Percentiles rank a stretch among this genome's conserved stretches.
phyloP scores from a whole-genome alignment of 2,888 invertebrate genomes.

The Monopis laevigella region DNA sequence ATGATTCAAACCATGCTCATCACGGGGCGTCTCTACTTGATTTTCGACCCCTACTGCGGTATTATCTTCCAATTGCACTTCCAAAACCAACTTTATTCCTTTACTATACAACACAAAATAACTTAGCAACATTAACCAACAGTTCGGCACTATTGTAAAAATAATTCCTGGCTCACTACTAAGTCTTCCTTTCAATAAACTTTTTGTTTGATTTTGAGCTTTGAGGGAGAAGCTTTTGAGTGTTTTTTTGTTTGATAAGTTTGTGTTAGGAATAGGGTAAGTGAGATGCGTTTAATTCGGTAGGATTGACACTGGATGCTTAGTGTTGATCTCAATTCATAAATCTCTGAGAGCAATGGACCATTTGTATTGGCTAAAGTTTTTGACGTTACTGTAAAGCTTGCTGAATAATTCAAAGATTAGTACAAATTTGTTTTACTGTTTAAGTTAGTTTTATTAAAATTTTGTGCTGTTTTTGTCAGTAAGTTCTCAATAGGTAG shows the following conservation, averaged over 20 bases:
- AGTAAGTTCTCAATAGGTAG: too few species aligned
- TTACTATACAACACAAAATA: too few species aligned
- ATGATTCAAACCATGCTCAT: slow-evolving; percentile 58
- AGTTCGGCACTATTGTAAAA: slow-evolving; percentile 58
- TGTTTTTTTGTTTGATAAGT: neutral
- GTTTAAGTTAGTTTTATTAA: too few species aligned
- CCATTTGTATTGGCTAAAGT: neutral
- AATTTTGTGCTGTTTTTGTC: too few species aligned
- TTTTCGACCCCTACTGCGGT: slow-evolving; percentile 54
- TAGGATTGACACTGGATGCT: slow-evolving; percentile 56
- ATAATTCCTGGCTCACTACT: slow-evolving; percentile 62
- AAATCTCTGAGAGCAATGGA: slow-evolving; percentile 1
- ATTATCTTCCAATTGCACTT: slow-evolving; percentile 35
- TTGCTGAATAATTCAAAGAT: neutral
- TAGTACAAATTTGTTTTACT: too few species aligned
- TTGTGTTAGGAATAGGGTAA: slow-evolving; percentile 41
- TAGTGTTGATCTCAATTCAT: slow-evolving; percentile 36
- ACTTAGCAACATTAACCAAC: neutral
- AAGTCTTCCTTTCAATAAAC: slow-evolving; percentile 3
- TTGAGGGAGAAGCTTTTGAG: neutral
- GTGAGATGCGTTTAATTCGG: slow-evolving; percentile 62
- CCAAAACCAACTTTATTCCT: too few species aligned
- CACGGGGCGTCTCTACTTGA: slow-evolving; percentile 61
- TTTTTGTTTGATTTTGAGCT: neutral
- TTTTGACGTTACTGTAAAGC: neutral